Percentiles rank a stretch among this genome's conserved stretches.
These are phyloP conservation scores for Nerophis ophidion DNA, from an alignment of 2,113 vertebrate species.

Conservation along the genomic window DNA sequence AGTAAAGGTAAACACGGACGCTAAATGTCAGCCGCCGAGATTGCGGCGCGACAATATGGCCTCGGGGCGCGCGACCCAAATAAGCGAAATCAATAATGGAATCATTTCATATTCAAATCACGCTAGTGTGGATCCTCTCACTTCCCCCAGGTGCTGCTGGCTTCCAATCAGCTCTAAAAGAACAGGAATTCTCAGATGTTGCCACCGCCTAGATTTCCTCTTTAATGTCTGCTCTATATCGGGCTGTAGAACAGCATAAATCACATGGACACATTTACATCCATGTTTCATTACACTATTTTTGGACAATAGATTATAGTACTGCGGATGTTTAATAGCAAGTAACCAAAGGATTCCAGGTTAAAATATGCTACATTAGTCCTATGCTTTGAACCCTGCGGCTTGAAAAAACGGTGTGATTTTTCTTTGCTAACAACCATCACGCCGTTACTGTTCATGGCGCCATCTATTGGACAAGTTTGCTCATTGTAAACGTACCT, in stretches of 20 bases:
- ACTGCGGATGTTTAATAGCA: no score
- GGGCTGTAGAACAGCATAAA: not conserved
- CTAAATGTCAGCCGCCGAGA: conserved; percentile 68
- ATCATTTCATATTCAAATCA: conserved; percentile 74
- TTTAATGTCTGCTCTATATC: conserved; percentile 14
- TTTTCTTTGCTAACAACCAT: no score
- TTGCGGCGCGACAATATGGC: conserved; percentile 57
- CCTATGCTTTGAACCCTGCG: no score
- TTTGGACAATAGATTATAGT: no score
- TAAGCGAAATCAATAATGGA: conserved; percentile 68
- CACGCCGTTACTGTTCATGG: no score
- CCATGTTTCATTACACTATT: no score
- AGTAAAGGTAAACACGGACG: conserved; percentile 65
- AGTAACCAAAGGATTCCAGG: no score
- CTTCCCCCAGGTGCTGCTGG: conserved; percentile 54
- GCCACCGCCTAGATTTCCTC: conserved; percentile 6
- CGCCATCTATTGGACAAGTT: no score
- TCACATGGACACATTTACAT: not conserved
- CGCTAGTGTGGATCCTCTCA: conserved; percentile 58
- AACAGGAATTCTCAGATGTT: conserved; percentile 35
- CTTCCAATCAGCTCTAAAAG: conserved; percentile 58
- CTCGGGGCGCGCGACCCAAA: conserved; percentile 54
- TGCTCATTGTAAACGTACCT: no score
- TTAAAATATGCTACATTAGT: no score
- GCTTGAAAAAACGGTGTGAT: no score